Evolutionary conservation across 1,140 invertebrate species (phyloP), one percentile per base, ranked within the genome.

Genomic region (Drosophila biarmipes): DNA sequence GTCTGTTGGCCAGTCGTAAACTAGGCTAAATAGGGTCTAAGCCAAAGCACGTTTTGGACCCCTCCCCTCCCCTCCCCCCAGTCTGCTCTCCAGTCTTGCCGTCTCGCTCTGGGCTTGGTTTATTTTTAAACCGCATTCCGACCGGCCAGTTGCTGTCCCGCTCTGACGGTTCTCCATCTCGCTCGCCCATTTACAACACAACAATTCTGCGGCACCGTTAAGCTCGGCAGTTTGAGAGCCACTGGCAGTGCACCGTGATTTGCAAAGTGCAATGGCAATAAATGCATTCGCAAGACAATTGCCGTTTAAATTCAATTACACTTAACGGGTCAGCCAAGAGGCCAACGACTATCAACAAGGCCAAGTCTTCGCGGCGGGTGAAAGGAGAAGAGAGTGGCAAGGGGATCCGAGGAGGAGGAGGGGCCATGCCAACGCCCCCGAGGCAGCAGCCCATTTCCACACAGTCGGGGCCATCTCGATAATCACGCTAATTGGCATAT

Each of bases 71-170:
- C 6, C 27, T 5, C 49, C 37, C 15, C 53, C 8, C 29, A 31
- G 10, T 31, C 29, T 21, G 24, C 37, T n/a, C 37, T n/a, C 37
- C 55, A 8, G 29, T 31, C 42, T 21, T 10, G 24, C 27, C 38
- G n/a, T 69, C 51, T 54, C 29, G 31, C 59, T 62, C 40, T 78
- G 66, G 78, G 75, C 75, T 76, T 81, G 84, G 75, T 75, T 81
- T 82, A 78, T 89, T 87, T 87, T 89, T 84, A 87, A 89, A 89
- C 82, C 84, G 79, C 82, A 87, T 87, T 87, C 82, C 84, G 61
- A 58, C 43, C 43, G 78, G 71, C 66, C 57, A 78, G 69, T 78
- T 66, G 64, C 69, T 42, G 2, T 55, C 66, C 31, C 46, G 15
- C 59, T 53, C 62, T 78, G 73, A 55, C 69, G 14, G 15, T 21